phyloP scores from a whole-genome alignment of 2,888 invertebrate species.

The Troilus luridus region DNA sequence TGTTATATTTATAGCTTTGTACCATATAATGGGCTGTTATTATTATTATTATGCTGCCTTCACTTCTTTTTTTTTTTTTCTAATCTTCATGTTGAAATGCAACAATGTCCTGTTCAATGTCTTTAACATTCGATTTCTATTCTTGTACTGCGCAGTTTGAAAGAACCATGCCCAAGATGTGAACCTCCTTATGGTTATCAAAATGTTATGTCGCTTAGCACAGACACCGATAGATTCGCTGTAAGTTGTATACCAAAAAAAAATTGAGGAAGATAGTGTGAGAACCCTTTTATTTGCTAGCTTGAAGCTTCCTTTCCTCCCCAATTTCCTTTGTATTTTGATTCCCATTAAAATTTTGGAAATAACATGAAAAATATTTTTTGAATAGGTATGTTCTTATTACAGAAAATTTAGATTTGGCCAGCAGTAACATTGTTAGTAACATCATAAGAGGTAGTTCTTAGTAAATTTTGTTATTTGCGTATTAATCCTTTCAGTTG shows the following conservation, averaged over 20 bases:
- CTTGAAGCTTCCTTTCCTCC: slow-evolving; percentile 52
- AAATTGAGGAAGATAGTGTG: slow-evolving; percentile 51
- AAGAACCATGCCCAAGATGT: slow-evolving; percentile 83
- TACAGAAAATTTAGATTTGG: neutral
- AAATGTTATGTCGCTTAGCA: slow-evolving; percentile 92
- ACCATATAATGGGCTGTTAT: slow-evolving; percentile 51
- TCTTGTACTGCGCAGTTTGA: slow-evolving; percentile 72
- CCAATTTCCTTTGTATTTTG: slow-evolving; percentile 31
- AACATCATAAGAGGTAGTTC: slow-evolving; percentile 25
- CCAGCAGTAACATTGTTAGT: slow-evolving; percentile 11
- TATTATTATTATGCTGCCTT: neutral
- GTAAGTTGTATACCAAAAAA: slow-evolving; percentile 75
- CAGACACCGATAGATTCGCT: slow-evolving; percentile 86
- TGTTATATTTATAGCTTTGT: slow-evolving; percentile 54
- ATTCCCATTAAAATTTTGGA: neutral
- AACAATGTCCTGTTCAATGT: slow-evolving; percentile 49
- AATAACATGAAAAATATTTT: slow-evolving; percentile 10
- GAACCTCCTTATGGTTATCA: slow-evolving; percentile 96
- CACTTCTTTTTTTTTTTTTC: slow-evolving; percentile 24
- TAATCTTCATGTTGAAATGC: slow-evolving; percentile 24
- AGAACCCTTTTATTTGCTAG: slow-evolving; percentile 48
- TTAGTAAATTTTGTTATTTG: neutral
- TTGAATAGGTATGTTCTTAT: neutral
- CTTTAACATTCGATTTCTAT: slow-evolving; percentile 56
- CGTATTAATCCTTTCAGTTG: neutral